phyloP scores from a whole-genome alignment of 2,797 vertebrate genomes.

The Xenops minutus region DNA sequence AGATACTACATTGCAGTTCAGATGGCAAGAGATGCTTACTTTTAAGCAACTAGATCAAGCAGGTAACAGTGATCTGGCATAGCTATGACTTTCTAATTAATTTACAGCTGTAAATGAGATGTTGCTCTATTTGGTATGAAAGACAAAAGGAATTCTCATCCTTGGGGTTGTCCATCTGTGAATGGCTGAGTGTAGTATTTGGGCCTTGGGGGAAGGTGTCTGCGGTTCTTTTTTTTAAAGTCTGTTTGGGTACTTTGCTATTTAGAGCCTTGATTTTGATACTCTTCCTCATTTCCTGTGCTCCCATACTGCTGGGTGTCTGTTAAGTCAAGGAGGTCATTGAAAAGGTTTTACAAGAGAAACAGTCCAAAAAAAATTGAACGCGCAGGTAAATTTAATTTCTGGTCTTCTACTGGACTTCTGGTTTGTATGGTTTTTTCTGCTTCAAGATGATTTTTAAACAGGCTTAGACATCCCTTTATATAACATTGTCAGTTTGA shows the following conservation, averaged over 20 bases:
- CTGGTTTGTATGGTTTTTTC: neutral
- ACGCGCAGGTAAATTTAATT: neutral
- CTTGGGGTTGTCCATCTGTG: neutral
- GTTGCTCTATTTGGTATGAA: neutral
- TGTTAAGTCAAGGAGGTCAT: neutral
- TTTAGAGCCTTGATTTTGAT: neutral
- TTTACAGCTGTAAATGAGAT: neutral
- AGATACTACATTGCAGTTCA: neutral
- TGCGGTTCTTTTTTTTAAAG: neutral
- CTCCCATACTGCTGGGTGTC: neutral
- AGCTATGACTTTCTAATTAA: neutral
- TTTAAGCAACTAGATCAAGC: neutral
- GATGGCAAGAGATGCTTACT: neutral
- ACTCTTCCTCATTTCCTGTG: neutral
- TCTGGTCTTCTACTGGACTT: slow-evolving; percentile 11
- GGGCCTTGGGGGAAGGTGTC: rapidly evolving
- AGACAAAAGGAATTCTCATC: neutral
- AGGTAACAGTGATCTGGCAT: neutral
- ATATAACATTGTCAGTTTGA: slow-evolving; percentile 49
- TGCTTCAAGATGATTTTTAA: slow-evolving; percentile 66
- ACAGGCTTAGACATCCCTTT: slow-evolving; percentile 59
- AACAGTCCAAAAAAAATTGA: neutral
- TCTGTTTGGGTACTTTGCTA: neutral
- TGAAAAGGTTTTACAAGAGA: neutral
- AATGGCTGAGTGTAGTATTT: neutral